Conservation (phyloP, 2,888 invertebrate genomes). For the Sesamia inferens region DNA sequence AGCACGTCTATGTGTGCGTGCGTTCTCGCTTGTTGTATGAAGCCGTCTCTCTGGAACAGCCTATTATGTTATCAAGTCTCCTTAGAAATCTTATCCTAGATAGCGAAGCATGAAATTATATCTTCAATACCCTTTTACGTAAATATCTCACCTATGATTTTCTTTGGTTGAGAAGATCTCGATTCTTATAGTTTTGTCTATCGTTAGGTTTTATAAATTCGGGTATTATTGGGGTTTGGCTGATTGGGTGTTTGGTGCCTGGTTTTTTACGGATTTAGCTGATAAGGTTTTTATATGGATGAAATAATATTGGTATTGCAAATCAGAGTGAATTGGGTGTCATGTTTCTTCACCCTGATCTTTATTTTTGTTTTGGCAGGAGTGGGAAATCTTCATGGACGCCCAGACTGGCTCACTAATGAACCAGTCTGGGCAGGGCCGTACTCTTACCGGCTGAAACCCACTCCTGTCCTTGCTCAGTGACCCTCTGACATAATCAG, state of each 20-base stretch:
- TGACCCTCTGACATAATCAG: too few relatives aligned
- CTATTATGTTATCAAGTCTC: constrained; percentile 2
- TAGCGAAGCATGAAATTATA: constrained; percentile 59
- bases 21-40: not conserved
- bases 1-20: not conserved
- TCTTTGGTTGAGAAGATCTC: constrained; percentile 31
- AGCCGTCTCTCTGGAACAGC: not conserved
- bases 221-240: constrained; percentile 30
- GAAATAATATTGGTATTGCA: not conserved
- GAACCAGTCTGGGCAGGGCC: too few relatives aligned
- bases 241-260: constrained; percentile 30
- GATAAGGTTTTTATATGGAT: not conserved
- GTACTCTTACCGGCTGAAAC: too few relatives aligned
- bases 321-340: not conserved
- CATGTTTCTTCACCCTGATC: not conserved
- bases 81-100: constrained; percentile 47
- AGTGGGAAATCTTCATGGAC: too few relatives aligned
- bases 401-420: too few relatives aligned
- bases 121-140: constrained; percentile 46
- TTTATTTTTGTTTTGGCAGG: too few relatives aligned
- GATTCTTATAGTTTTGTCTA: constrained; percentile 29
- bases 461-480: too few relatives aligned
- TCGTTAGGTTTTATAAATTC: constrained; percentile 13
- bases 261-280: constrained; percentile 4
- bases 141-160: constrained; percentile 41